Base-by-base conservation (phyloP, 2,797 vertebrate genomes). In the Prunella strophiata region DNA sequence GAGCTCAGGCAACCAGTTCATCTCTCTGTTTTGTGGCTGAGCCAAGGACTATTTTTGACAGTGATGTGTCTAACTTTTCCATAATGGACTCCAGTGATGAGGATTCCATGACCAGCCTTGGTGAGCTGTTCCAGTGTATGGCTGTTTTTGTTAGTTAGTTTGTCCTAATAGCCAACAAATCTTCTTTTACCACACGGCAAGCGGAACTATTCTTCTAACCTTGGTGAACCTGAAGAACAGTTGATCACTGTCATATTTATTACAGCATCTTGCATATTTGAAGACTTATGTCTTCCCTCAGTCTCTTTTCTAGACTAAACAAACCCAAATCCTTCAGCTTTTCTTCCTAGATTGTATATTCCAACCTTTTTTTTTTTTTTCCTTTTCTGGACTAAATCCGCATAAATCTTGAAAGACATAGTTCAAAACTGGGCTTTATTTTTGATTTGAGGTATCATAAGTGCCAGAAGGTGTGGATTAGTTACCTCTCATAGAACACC, bases 291-390 rank as follows among this genome's bases (percentile, higher is more conserved):
- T 93, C 70, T 93, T 95, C 22, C 75, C 78, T 95, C 63, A 71
- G 83, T 74, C 84, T 94, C 71, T 80, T 91, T 92, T 80, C 86
- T 96, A 97, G 95, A 96, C 94, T 97, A 97, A 97, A 96, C 96
- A 97, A 95, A 91, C 65, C 21, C 74, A 80, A 54, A 79, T 91
- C 84, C 92, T 95, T 77, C 86, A 87, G 65, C 71, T 94, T 94
- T 96, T 95, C 71, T 71, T 91, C 86, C 71, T 91, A 93, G 74
- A 73, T 94, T 1, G 3, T 91, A 63, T 95, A 95, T 95, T 93
- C 59, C 75, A 91, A 66, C 18, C 29, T 84, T 62, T 30, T 84
- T 27, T 58, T 23, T 26, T 23, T 25, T 61, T 30, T 54, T 16
- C 57, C 3, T 73, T 87, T 81, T 89, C 19, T 78, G 55, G 48